Base-by-base conservation (phyloP, 1,140 invertebrate species). In the Eumeta japonica region DNA sequence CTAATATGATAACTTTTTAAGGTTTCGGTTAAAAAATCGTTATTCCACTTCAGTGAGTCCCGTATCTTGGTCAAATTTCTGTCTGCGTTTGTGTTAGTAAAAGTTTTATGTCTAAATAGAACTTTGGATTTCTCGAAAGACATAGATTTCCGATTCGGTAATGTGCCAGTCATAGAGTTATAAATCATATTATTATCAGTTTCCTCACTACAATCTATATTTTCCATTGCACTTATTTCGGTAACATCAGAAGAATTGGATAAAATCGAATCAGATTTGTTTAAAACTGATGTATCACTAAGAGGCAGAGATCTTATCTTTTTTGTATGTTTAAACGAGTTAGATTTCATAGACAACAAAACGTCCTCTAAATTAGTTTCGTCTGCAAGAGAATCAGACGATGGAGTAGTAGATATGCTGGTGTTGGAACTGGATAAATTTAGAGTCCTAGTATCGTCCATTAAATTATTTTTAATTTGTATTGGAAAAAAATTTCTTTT, bases 281-380 rank as follows among this genome's bases (percentile, higher is more conserved):
- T 41, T 28, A 62, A 39, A 30, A 49, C 46, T 35, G 50, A 52
- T 54, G 56, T 68, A 31, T 42, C 45, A 19, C 45, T 45, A 30
- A 47, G 35, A 19, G 37, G 45, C 24, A 29, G 33, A 3, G 38
- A 15, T 42, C 42, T 12, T 43, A 19, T 10, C 38, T 50, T 50
- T 41, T 54, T 48, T 19, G 55, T 42, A 17, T 61, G 62, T 10
- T 56, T 55, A 48, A 74, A 74, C 2, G 70, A 74, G 43, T 55
- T 66, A 7, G 65, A 72, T 39, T 72, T 74, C 48, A 63, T 50
- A 14, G 70, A 74, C 10, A 72, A 41, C 10, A 74, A 49, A 36
- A 74, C 71, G 42, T 75, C 71, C 45, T 75, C 71, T 38, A 75
- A 55, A 49, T 71, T 68, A 9, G 71, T 42, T 54, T 71, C 67